Conservation (phyloP, 1,140 invertebrate genomes). For the Apis laboriosa region DNA sequence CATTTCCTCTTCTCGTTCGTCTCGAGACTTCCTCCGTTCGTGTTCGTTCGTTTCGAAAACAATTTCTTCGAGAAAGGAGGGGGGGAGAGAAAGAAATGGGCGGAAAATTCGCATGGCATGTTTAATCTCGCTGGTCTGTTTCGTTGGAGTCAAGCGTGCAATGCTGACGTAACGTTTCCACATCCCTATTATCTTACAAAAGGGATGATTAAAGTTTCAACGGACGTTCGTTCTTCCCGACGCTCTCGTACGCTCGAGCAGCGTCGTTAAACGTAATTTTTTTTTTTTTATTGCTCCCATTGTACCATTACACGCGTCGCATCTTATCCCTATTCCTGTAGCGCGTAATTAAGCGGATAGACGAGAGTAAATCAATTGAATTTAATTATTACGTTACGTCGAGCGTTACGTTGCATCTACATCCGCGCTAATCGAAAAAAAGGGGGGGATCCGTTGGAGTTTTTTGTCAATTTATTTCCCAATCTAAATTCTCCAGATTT, state of each 20-base stretch:
- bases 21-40: no score
- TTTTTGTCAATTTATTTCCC: background rate
- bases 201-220: constrained; percentile 37
- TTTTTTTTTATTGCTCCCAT: constrained; percentile 27
- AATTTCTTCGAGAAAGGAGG: background rate
- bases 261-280: constrained; percentile 37
- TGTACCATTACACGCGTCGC: constrained; percentile 12
- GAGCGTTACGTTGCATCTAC: background rate
- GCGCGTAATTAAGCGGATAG: constrained; percentile 26
- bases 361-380: constrained; percentile 26
- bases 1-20: no score
- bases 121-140: background rate
- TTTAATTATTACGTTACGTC: constrained; percentile 31
- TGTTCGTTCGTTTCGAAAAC: background rate
- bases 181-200: constrained; percentile 43
- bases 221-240: background rate
- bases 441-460: no score
- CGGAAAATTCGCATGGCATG: background rate
- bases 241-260: constrained; percentile 24
- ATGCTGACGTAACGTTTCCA: constrained; percentile 14
- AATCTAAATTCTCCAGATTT: constrained; percentile 6
- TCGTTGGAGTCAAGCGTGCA: background rate
- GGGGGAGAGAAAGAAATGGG: background rate
- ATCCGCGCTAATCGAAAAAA: no score
- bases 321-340: background rate